Percentiles rank a stretch among this genome's conserved stretches.
Evolutionary conservation across 2,113 vertebrate species (phyloP).

Genomic region (Emydocephalus ijimae): DNA sequence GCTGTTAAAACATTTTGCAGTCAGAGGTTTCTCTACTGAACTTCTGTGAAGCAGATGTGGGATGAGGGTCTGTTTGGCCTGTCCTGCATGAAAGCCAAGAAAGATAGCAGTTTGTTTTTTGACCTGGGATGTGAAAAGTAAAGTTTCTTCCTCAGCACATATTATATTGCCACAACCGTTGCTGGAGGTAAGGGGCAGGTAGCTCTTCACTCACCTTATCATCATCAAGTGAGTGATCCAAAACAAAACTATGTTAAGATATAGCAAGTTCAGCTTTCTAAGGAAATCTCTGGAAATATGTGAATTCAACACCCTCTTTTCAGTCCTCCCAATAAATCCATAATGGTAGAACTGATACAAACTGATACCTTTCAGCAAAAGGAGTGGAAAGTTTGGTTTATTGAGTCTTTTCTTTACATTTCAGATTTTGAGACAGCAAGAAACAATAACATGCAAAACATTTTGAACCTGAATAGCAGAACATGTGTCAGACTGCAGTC

Average conservation of each 20-base stretch:
- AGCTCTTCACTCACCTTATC: background rate
- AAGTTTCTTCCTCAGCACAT: background rate
- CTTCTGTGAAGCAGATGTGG: background rate
- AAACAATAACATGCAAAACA: background rate
- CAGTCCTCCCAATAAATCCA: background rate
- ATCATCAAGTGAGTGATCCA: background rate
- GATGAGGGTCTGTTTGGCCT: background rate
- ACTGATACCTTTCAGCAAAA: background rate
- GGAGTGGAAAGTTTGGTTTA: background rate
- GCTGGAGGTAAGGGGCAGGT: background rate
- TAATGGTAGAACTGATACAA: background rate
- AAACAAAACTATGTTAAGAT: background rate
- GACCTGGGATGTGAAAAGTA: background rate
- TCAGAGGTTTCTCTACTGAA: background rate
- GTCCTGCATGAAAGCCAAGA: background rate
- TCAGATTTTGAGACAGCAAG: background rate
- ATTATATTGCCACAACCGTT: background rate
- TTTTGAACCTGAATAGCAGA: background rate
- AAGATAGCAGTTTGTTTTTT: background rate
- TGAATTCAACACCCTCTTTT: background rate
- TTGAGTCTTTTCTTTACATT: background rate
- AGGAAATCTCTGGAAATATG: background rate
- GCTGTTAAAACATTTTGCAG: background rate
- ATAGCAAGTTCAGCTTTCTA: background rate
- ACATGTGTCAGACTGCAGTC: background rate